Conservation (phyloP, 2,888 invertebrate genomes). For the Torymus texanus region DNA sequence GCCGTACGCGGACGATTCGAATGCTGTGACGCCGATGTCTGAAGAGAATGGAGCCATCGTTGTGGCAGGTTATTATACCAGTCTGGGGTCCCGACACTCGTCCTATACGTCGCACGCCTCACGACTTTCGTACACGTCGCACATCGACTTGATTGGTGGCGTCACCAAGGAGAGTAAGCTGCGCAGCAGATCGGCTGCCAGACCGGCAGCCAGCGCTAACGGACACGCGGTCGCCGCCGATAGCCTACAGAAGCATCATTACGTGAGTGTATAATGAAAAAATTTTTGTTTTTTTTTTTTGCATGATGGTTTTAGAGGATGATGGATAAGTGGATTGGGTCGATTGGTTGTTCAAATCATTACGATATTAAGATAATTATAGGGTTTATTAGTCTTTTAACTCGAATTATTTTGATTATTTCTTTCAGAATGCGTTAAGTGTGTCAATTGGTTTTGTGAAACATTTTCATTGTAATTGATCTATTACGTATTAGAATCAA, state of each 20-base stretch:
- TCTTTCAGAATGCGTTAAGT: no score
- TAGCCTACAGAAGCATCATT: slow-evolving; percentile 79
- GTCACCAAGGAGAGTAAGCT: slow-evolving; percentile 93
- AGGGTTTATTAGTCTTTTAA: no score
- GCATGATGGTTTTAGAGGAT: no score
- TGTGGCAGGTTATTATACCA: slow-evolving; percentile 92
- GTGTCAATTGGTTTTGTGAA: no score
- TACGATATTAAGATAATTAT: no score
- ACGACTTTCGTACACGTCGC: slow-evolving; percentile 94
- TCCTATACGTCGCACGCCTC: slow-evolving; percentile 97
- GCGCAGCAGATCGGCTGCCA: slow-evolving; percentile 82
- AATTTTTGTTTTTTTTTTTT: no score
- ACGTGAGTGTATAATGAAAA: slow-evolving; percentile 75
- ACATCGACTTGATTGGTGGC: slow-evolving; percentile 89
- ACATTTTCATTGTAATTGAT: no score
- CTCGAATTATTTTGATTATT: no score
- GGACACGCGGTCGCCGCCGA: slow-evolving; percentile 70
- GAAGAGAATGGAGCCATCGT: slow-evolving; percentile 98
- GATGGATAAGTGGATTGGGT: no score
- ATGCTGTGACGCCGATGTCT: slow-evolving; percentile 98
- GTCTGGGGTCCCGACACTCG: slow-evolving; percentile 91
- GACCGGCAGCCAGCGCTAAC: slow-evolving; percentile 76
- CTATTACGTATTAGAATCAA: no score
- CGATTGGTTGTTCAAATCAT: no score
- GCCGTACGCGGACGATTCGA: slow-evolving; percentile 97